phyloP scores from a whole-genome alignment of 2,888 invertebrate genomes.

The Euplagia quadripunctaria region DNA sequence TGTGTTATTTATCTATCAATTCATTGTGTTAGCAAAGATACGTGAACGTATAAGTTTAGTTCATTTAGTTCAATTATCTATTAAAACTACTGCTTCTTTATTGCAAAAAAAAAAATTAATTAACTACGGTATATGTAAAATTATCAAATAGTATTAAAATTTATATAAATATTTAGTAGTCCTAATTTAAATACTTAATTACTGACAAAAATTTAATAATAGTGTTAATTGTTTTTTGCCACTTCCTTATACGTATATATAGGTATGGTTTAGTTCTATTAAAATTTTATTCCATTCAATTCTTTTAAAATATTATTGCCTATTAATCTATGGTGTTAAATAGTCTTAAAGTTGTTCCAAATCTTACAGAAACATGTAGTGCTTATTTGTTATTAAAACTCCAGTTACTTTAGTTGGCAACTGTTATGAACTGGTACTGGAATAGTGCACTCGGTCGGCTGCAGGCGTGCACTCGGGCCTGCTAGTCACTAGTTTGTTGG shows the following conservation, averaged over 20 bases:
- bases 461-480: constrained; percentile 67
- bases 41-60: neutral
- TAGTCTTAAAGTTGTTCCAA: neutral
- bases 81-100: neutral
- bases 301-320: too few species aligned
- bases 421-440: constrained; percentile 50
- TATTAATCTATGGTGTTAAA: neutral
- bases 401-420: constrained; percentile 46
- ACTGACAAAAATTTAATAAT: neutral
- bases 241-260: neutral
- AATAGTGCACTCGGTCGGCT: constrained; percentile 70
- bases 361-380: neutral
- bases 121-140: too few species aligned
- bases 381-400: constrained; percentile 16
- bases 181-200: neutral
- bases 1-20: neutral
- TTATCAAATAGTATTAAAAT: neutral
- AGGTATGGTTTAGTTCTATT: neutral
- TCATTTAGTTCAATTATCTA: neutral
- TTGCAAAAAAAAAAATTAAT: neutral
- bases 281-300: too few species aligned
- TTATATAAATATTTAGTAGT: constrained; percentile 1
- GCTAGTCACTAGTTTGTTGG: constrained; percentile 58
- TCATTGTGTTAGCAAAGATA: neutral
- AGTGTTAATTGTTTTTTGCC: neutral